Evolutionary conservation across 2,888 invertebrate species (phyloP), one percentile per base, ranked within the genome.

Genomic region (Polyommatus icarus): DNA sequence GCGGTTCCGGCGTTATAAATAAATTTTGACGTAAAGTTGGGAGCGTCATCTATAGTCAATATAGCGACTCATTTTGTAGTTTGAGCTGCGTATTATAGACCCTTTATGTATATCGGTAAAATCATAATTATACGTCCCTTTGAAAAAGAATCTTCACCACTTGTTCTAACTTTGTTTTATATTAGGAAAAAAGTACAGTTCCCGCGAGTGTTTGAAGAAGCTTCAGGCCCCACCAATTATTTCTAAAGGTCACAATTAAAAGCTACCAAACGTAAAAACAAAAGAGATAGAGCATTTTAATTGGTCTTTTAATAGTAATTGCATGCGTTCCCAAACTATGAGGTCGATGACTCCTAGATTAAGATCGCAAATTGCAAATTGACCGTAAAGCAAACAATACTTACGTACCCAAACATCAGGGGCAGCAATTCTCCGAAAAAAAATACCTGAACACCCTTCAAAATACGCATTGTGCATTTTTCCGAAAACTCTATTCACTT

Each of bases 401-500:
- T 87, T 91, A 91, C 84, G 81, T 83, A 87, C 83, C 88, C 88
- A 89, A 91, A 93, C 92, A 90, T 91, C 82, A 83, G 85, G 73
- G 40, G 82, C 87, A 88, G 89, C 88, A 88, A 89, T 87, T 83
- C 90, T 91, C 92, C 91, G 92, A 89, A 91, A 91, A 91, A 87
- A 90, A 90, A 90, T 89, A 90, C 88, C 87, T 88, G 15, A 18
- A 86, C 87, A 87, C 86, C 87, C 84, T 85, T 87, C 88, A 85
- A 89, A 91, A 93, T 93, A 88, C 88, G 88, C 89, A 92, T 94
- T 94, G 94, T 93, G 87, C 87, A 87, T 90, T 93, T 90, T 93
- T 93, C 93, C 92, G 87, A 93, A 93, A 93, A 93, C 87, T 92
- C 91, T 90, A 92, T 93, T 93, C 92, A 91, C 92, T 89, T 84